phyloP scores from a whole-genome alignment of 2,888 invertebrate genomes.

The Cheilosia vulpina region DNA sequence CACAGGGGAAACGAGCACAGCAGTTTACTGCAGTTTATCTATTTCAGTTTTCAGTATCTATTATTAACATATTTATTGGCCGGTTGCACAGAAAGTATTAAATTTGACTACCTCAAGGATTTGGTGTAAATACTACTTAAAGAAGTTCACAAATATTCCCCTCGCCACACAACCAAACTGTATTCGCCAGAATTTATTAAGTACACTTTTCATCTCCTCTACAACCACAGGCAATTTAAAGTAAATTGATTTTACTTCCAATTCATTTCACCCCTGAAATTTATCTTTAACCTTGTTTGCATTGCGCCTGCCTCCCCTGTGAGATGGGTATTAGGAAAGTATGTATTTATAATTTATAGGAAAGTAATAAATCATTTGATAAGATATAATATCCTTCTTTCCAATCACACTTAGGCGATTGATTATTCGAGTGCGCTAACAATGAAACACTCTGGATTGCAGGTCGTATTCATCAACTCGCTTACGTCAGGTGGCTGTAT shows the following conservation, averaged over 20 bases:
- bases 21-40: neutral
- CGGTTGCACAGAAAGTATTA: no score
- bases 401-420: constrained; percentile 5
- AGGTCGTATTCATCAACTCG: constrained; percentile 18
- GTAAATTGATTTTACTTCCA: constrained; percentile 43
- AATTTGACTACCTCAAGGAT: no score
- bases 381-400: constrained; percentile 28
- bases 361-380: constrained; percentile 24
- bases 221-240: constrained; percentile 14
- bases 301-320: constrained; percentile 7
- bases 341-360: constrained; percentile 2
- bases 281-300: constrained; percentile 38
- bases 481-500: neutral
- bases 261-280: constrained; percentile 40
- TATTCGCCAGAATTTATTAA: constrained; percentile 20
- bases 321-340: constrained; percentile 3
- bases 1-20: neutral
- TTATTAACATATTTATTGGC: neutral
- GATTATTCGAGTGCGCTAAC: constrained; percentile 33
- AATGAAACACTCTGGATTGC: constrained; percentile 30
- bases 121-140: neutral
- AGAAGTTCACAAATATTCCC: neutral
- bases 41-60: neutral
- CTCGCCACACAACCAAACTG: neutral
- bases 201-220: constrained; percentile 34